These are phyloP conservation scores for Psilopsiagon aurifrons DNA, from an alignment of 2,113 vertebrate genomes.

Conservation along the genomic window DNA sequence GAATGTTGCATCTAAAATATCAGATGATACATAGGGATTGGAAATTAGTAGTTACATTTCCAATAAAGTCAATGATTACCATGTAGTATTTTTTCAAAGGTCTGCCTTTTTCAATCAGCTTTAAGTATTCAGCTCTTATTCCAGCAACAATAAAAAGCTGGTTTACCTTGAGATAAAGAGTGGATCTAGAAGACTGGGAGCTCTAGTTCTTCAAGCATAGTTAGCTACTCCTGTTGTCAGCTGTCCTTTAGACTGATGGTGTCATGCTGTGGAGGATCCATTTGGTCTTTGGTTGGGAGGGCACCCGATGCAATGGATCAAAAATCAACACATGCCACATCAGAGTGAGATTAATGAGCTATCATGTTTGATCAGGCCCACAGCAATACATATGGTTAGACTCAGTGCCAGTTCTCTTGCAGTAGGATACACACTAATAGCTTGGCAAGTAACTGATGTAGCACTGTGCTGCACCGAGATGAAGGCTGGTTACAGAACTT, in stretches of 20 bases:
- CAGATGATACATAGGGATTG: background rate
- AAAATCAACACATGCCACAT: constrained; percentile 10
- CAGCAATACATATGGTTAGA: background rate
- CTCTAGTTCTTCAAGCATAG: constrained; percentile 23
- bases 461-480: background rate
- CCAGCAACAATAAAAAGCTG: background rate
- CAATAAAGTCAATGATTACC: background rate
- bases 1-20: background rate
- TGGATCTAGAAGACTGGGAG: constrained; percentile 1
- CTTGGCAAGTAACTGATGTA: background rate
- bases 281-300: constrained; percentile 12
- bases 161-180: constrained; percentile 45
- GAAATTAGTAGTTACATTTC: background rate
- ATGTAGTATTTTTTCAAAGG: background rate
- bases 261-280: background rate
- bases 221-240: constrained; percentile 27
- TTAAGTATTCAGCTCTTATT: background rate
- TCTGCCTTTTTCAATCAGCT: background rate
- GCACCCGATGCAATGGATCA: background rate
- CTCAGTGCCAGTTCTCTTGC: background rate
- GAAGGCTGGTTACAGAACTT: background rate
- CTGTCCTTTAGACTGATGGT: background rate
- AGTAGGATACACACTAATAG: background rate
- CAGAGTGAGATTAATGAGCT: background rate
- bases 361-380: background rate